Evolutionary conservation across 2,113 vertebrate genomes (phyloP).

Genomic region (Scortum barcoo): DNA sequence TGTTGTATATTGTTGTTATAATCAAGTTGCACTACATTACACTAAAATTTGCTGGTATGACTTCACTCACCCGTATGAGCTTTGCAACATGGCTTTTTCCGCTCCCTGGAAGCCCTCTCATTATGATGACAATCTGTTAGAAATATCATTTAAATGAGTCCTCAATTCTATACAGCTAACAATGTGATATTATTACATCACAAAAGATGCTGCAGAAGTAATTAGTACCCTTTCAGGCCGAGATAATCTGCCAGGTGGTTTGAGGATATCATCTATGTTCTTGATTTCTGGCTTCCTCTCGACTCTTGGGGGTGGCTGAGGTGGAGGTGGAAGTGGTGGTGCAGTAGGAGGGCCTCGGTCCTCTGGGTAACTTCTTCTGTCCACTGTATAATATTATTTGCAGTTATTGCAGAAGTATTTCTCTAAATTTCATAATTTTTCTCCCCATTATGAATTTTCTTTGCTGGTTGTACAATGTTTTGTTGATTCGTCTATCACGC

Average conservation of each 20-base stretch:
- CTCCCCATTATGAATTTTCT: not conserved
- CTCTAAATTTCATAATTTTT: not conserved
- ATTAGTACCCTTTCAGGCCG: slow-evolving; percentile 92
- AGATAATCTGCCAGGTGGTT: slow-evolving; percentile 91
- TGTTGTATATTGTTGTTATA: not conserved
- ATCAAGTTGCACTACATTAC: not conserved
- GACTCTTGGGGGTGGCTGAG: slow-evolving; percentile 85
- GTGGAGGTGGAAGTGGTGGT: slow-evolving; percentile 87
- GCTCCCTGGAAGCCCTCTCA: slow-evolving; percentile 98
- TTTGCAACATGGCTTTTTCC: slow-evolving; percentile 99
- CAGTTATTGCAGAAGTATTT: slow-evolving; percentile 13
- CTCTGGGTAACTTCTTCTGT: slow-evolving; percentile 92
- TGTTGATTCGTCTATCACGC: not conserved
- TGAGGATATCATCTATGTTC: slow-evolving; percentile 97
- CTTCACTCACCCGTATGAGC: slow-evolving; percentile 92
- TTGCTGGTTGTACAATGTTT: not conserved
- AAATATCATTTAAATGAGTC: slow-evolving; percentile 36
- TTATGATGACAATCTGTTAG: slow-evolving; percentile 97
- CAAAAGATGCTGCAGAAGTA: not conserved
- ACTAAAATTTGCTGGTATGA: not conserved
- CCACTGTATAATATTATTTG: slow-evolving; percentile 80
- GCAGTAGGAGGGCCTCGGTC: slow-evolving; percentile 88
- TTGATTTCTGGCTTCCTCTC: slow-evolving; percentile 98
- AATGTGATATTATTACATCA: not conserved
- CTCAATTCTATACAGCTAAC: not conserved